Base-by-base conservation (phyloP, 2,797 vertebrate genomes). In the Tolypeutes matacus region DNA sequence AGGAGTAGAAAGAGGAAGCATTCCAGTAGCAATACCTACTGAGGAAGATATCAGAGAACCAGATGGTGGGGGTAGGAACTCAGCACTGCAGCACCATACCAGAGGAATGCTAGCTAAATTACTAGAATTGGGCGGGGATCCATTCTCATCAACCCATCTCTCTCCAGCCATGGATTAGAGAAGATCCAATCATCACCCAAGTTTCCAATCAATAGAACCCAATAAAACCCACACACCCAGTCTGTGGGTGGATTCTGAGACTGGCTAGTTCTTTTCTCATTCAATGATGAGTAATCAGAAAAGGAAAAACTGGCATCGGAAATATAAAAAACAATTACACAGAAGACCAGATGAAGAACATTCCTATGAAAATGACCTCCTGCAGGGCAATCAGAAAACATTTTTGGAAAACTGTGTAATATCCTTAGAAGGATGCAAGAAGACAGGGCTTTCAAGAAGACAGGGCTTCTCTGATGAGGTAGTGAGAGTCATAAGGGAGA, bases 261-360 rank as follows among this genome's bases (percentile, higher is more conserved):
- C 31, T 56, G 34, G 3, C 27, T 86, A 75, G 81, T 80, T 60
- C 14, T 73, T 56, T 65, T 77, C 81, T 91, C 31, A 29, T 86
- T 91, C 34, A 95, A 93, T 95, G 77, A 92, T 85, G 72, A 96
- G 89, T 89, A 87, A 95, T 84, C 56, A 94, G 56, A 53, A 25
- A 65, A 76, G 95, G 36, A 34, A 94, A 88, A 96, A 9, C 11
- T 82, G 36, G 62, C 70, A 51, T 39, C 65, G 73, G 87, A 73
- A 88, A 93, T 34, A 72, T 12, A 65, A 53, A 85, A 82, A 58
- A 25, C 20, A 83, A 67, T 75, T 92, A 84, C 1, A 10, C 10
- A 75, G 53, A 91, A 92, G 77, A 83, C 39, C 49, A 89, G 75
- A 34, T 67, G 42, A 95, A 78, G 85, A 88, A 53, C 11, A 64